Evolutionary conservation across 2,888 invertebrate species (phyloP), one percentile per base, ranked within the genome.

Genomic region (Tyria jacobaeae): DNA sequence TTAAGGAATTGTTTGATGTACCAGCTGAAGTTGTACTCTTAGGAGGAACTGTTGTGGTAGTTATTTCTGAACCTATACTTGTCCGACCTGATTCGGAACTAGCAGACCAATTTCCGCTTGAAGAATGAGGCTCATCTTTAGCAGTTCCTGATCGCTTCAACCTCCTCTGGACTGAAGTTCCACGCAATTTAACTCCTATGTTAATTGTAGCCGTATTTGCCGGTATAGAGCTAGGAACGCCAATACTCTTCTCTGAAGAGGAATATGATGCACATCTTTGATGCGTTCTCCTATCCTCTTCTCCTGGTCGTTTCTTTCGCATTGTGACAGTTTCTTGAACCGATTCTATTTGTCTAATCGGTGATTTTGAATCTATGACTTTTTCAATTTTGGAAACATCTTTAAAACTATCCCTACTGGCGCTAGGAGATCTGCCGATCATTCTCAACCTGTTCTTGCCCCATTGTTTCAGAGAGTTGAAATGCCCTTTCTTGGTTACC

Each of bases 91-190:
- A 97, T 87, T 97, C 97, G 0, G 98, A 98, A 83, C 98, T 98
- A 1, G 97, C 98, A 74, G 98, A 98, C 99, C 99, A 99, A 89
- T 99, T 98, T 44, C 99, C 99, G 79, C 97, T 97, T 15, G 98
- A 98, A 1, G 98, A 98, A 89, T 98, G 97, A 39, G 96, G 97
- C 81, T 97, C 97, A 69, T 98, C 97, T 86, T 96, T 96, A 50
- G 94, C 95, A 51, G 94, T 89, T 21, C 95, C 96, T 41, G 95
- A 95, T 67, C 97, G 94, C 64, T 97, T 94, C 79, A 96, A 95
- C 70, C 97, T 92, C 76, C 96, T 95, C 86, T 96, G 96, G 39
- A 95, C 95, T 3, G 97, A 96, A 57, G 96, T 96, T 75, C 96
- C 96, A 71, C 98, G 94, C 82, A 98, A 91, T 90, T 97, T 97